phyloP scores from a whole-genome alignment of 1,140 invertebrate genomes.

The Diorhabda sublineata region DNA sequence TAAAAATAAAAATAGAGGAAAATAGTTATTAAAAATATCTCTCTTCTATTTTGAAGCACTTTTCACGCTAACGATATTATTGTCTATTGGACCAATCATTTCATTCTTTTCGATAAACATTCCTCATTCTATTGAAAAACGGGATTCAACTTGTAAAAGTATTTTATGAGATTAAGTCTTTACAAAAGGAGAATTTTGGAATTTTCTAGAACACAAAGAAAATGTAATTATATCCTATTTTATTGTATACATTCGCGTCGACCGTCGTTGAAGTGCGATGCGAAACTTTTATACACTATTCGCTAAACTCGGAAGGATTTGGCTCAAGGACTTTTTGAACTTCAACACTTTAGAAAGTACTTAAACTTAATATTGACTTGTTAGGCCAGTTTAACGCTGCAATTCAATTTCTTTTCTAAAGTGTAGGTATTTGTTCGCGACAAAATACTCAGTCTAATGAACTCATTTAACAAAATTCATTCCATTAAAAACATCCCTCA shows the following conservation, averaged over 20 bases:
- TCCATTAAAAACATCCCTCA: no score
- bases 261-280: not conserved
- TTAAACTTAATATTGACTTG: not conserved
- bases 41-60: no score
- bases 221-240: conserved; percentile 3
- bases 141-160: not conserved
- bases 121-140: no score
- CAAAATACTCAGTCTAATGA: no score
- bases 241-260: not conserved
- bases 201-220: not conserved
- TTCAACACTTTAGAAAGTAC: not conserved
- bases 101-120: no score
- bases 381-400: not conserved
- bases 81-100: no score
- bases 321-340: not conserved
- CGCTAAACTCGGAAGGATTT: not conserved
- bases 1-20: no score
- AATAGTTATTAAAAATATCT: no score
- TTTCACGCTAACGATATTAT: no score
- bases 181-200: not conserved
- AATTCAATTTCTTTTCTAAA: no score
- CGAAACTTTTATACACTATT: conserved; percentile 1
- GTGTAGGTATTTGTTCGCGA: no score
- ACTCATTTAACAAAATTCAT: no score
- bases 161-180: not conserved